Evolutionary conservation across 2,113 vertebrate species (phyloP).

Genomic region (Phocoena phocoena): DNA sequence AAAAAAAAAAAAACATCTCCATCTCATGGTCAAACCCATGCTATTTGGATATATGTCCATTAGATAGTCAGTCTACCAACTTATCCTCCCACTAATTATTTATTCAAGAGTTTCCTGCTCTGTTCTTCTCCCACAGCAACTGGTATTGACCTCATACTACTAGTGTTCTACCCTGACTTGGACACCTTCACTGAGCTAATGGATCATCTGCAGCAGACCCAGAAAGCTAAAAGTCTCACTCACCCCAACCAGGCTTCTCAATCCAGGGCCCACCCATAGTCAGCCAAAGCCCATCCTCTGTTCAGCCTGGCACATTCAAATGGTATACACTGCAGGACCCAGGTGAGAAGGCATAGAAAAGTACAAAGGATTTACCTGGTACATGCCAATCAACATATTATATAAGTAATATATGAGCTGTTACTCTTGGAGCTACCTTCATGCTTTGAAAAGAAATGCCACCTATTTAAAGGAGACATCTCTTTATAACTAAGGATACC

Average conservation of each 20-base stretch:
- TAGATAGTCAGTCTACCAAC: not conserved
- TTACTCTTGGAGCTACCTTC: not conserved
- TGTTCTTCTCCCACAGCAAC: not conserved
- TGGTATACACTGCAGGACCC: not conserved
- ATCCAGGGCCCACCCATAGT: not conserved
- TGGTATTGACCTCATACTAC: not conserved
- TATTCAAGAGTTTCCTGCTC: not conserved
- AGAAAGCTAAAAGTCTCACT: not conserved
- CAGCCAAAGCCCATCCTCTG: not conserved
- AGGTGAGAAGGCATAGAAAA: not conserved
- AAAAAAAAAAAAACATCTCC: not conserved
- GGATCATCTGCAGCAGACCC: not conserved
- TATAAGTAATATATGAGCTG: not conserved
- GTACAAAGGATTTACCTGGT: not conserved
- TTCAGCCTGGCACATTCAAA: not conserved
- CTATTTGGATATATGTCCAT: not conserved
- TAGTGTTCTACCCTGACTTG: not conserved
- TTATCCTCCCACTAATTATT: not conserved
- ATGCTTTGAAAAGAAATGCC: not conserved
- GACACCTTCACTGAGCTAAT: not conserved
- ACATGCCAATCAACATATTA: not conserved
- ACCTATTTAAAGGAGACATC: constrained; percentile 19
- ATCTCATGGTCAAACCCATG: not conserved
- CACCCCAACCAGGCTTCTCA: not conserved
- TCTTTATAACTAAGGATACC: not conserved